Evolutionary conservation across 2,797 vertebrate species (phyloP), one percentile per base, ranked within the genome.

Genomic region (Liasis olivaceus): DNA sequence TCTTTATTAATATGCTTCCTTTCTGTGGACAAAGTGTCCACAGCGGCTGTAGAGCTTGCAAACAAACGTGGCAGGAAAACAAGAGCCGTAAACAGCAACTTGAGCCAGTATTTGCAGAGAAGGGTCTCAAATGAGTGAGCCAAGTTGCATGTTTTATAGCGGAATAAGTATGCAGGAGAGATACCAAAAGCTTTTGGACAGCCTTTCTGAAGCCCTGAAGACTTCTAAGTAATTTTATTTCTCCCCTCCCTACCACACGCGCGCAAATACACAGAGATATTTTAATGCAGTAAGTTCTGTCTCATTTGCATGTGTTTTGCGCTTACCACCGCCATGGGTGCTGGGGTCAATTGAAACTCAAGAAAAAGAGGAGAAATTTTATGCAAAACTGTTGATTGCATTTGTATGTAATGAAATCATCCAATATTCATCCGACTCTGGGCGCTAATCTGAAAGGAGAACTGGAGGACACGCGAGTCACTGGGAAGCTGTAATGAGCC

Each of bases 291-390:
- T 96, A 97, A 36, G 97, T 97, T 95, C 96, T 95, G 95, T 95
- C 98, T 98, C 97, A 99, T 99, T 99, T 99, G 98, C 99, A 99
- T 98, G 98, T 98, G 98, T 98, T 98, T 98, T 97, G 98, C 93
- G 97, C 97, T 97, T 98, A 97, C 97, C 97, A 97, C 97, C 97
- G 97, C 97, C 97, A 96, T 95, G 98, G 98, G 98, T 97, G 97
- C 97, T 97, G 97, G 97, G 98, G 98, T 98, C 98, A 98, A 98
- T 98, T 98, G 98, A 98, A 98, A 98, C 98, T 98, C 97, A 96
- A 98, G 98, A 97, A 98, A 98, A 98, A 98, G 98, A 97, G 98
- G 97, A 95, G 86, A 84, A 98, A 98, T 98, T 98, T 98, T 98
- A 98, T 98, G 98, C 98, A 98, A 98, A 98, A 98, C 98, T 98